Conservation (phyloP, 2,888 invertebrate genomes). For the Heliconius cydno region DNA sequence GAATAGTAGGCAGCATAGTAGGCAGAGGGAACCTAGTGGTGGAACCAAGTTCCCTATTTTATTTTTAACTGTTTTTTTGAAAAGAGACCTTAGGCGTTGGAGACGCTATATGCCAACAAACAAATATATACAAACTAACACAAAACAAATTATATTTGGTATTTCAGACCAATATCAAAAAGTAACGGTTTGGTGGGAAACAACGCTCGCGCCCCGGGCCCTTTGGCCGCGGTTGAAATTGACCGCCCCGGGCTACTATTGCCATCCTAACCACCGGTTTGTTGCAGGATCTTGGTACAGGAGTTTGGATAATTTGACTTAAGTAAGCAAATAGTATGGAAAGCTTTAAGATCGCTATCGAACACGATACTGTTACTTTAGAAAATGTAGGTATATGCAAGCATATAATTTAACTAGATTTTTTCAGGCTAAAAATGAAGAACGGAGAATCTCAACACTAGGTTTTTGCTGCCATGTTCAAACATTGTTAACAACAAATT, state of each 20-base stretch:
- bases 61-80: too few relatives aligned
- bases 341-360: slow-evolving; percentile 10
- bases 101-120: too few relatives aligned
- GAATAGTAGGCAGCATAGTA: too few relatives aligned
- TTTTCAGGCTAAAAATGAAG: background rate
- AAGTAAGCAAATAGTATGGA: slow-evolving; percentile 33
- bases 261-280: slow-evolving; percentile 67
- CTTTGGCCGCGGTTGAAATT: slow-evolving; percentile 68
- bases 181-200: slow-evolving; percentile 69
- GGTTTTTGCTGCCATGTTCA: background rate
- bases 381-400: background rate
- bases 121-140: background rate
- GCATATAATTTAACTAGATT: background rate
- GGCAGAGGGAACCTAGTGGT: too few relatives aligned
- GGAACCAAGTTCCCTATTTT: too few relatives aligned
- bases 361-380: background rate
- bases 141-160: slow-evolving; percentile 33
- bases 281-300: slow-evolving; percentile 43
- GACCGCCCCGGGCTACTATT: slow-evolving; percentile 66
- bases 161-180: slow-evolving; percentile 41
- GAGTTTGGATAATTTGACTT: slow-evolving; percentile 37
- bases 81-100: too few relatives aligned
- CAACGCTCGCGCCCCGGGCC: slow-evolving; percentile 64
- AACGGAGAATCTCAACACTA: too few relatives aligned
- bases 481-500: slow-evolving; percentile 6